Evolutionary conservation across 2,113 vertebrate genomes (phyloP), one percentile per base, ranked within the genome.

Genomic region (Forbesichthys agassizii): DNA sequence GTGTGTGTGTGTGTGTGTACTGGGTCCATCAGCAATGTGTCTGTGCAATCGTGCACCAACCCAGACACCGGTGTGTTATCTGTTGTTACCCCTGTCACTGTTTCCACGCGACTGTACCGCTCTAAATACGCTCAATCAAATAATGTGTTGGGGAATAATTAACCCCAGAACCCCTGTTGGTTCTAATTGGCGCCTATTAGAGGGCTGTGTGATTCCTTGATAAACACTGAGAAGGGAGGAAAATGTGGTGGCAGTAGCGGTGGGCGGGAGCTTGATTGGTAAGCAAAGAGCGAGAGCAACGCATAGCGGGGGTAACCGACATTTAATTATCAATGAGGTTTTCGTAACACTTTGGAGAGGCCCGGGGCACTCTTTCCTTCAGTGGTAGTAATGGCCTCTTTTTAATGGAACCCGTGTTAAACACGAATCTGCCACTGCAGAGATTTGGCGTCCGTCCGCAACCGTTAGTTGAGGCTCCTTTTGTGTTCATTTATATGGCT

Each of bases 291-390:
- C 79, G 86, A 82, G 84, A 89, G 88, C 88, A 80, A 92, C 91
- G 88, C 91, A 91, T 92, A 92, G 90, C 80, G 85, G 86, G 89
- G 90, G 90, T 90, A 93, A 94, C 91, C 90, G 93, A 92, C 93
- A 91, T 90, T 94, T 94, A 94, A 93, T 94, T 94, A 94, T 93
- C 93, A 92, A 93, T 93, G 92, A 92, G 92, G 88, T 92, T 93
- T 93, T 93, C 79, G 81, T 88, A 93, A 90, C 90, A 92, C 89
- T 92, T 89, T 88, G 85, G 85, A 87, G 87, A 81, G 78, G 87
- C 90, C 89, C 86, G 80, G 85, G 92, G 92, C 90, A 79, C 73
- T 84, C 82, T 88, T 91, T 90, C 86, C 88, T 83, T 92, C 89
- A 86, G 83, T 92, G 81, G 86, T 91, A 87, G 90, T 92, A 92